These are phyloP conservation scores for Leptinotarsa haldemani DNA, from an alignment of 2,888 invertebrate species.

Conservation along the genomic window DNA sequence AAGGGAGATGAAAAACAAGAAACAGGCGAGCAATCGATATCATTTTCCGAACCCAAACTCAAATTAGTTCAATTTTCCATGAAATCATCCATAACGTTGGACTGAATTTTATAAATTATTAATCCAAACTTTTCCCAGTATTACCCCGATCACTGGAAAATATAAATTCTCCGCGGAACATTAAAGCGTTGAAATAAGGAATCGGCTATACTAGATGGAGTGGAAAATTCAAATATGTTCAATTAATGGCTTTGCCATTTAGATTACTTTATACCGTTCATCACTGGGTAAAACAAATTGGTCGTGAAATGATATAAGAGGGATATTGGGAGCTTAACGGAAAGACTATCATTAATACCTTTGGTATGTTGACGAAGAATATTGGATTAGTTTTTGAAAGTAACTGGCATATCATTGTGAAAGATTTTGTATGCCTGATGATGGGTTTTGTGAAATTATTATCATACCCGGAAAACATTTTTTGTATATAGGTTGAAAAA, in stretches of 20 bases:
- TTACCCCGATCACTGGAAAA: slow-evolving; percentile 30
- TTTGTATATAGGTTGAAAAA: no score
- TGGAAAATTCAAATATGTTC: slow-evolving; percentile 46
- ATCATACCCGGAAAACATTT: no score
- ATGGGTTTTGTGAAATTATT: no score
- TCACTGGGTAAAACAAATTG: slow-evolving; percentile 34
- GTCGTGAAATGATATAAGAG: slow-evolving; percentile 37
- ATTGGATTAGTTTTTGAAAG: neutral
- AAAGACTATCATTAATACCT: neutral
- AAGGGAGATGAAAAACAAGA: neutral
- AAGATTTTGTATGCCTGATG: no score
- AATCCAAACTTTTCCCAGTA: slow-evolving; percentile 31
- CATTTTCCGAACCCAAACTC: neutral
- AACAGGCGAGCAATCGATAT: neutral
- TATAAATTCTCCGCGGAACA: slow-evolving; percentile 42
- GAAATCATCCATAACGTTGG: slow-evolving; percentile 4
- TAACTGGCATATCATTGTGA: no score
- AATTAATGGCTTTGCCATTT: slow-evolving; percentile 43
- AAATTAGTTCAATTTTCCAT: slow-evolving; percentile 7
- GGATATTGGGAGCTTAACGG: neutral
- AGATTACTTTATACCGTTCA: slow-evolving; percentile 37
- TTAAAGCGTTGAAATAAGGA: slow-evolving; percentile 43
- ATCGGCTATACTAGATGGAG: slow-evolving; percentile 38
- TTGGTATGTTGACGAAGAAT: neutral
- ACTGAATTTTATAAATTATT: slow-evolving; percentile 34